Evolutionary conservation across 2,113 vertebrate genomes (phyloP), one percentile per base, ranked within the genome.

Genomic region (Lichenostomus cassidix): DNA sequence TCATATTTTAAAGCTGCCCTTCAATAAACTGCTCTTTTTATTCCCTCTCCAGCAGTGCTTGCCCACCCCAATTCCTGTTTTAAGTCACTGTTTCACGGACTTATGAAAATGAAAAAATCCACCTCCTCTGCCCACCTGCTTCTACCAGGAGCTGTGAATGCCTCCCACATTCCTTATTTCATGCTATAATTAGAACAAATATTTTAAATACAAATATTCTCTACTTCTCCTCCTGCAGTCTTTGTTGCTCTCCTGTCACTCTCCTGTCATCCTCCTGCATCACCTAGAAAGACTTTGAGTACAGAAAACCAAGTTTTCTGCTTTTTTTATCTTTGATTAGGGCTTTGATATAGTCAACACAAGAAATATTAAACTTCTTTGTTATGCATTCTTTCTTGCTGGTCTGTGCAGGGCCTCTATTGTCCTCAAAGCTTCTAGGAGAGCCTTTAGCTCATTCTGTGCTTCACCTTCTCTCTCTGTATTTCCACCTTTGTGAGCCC

Each of bases 141-240:
- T 94, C 89, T 90, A 58, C 81, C 35, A 88, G 52, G 50, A 94
- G 41, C 55, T 84, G 50, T 10, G 28, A 83, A 94, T 4, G 4
- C 73, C 69, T 92, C 92, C 92, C 44, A 94, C 87, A 78, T 52
- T 86, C 86, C 73, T 50, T 65, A 41, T 89, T 93, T 84, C 18
- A 64, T 55, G 41, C 37, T 95, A 95, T 94, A 94, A 93, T 96
- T 96, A 93, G 85, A 74, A 74, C 33, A 96, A 95, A 97, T 90
- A 84, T 84, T 89, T 86, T 41, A 96, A 92, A 92, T 78, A 94
- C 77, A 91, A 91, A 92, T 94, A 76, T 53, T 90, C 70, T 79
- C 31, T 83, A 20, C 56, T 76, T 91, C 55, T 85, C 4, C 27
- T 79, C 8, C 29, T 79, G 53, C 42, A 76, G 22, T 53, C 44